Evolutionary conservation across 2,888 invertebrate genomes (phyloP).

Genomic region (Reticulitermes lucifugus): DNA sequence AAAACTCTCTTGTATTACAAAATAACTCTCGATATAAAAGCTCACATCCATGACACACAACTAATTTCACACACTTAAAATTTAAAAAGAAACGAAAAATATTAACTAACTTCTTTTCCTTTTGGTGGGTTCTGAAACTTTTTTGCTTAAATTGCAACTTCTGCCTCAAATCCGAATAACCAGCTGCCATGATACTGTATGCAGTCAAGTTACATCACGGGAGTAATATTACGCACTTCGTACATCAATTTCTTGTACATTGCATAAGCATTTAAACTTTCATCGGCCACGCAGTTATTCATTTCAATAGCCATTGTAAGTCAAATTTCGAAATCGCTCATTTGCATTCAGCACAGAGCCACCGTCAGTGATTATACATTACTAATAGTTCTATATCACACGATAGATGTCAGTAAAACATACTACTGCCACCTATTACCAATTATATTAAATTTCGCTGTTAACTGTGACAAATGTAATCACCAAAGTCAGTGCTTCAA

Average conservation of each 20-base stretch:
- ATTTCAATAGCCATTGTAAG: conserved; percentile 16
- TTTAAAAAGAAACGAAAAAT: background rate
- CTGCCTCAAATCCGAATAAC: conserved; percentile 52
- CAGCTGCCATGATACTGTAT: conserved; percentile 49
- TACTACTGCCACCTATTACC: too few relatives aligned
- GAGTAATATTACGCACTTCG: conserved; percentile 19
- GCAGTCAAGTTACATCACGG: conserved; percentile 18
- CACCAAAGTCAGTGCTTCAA: background rate
- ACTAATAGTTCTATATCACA: background rate
- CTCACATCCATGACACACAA: background rate
- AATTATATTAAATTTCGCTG: too few relatives aligned
- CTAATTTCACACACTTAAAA: background rate
- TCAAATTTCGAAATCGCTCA: background rate
- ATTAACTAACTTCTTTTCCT: conserved; percentile 50
- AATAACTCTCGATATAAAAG: background rate
- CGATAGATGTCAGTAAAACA: background rate
- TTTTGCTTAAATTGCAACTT: conserved; percentile 53
- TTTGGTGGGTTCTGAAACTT: conserved; percentile 44
- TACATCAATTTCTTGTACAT: background rate
- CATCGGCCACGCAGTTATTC: background rate
- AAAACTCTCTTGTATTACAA: background rate
- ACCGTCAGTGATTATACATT: background rate
- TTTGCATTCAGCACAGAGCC: background rate
- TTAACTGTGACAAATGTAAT: background rate
- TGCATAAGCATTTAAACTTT: conserved; percentile 2